A percentile compares a stretch with the other conserved stretches of the same genome.
phyloP scores from a whole-genome alignment of 2,113 vertebrate species.

The Columba livia region DNA sequence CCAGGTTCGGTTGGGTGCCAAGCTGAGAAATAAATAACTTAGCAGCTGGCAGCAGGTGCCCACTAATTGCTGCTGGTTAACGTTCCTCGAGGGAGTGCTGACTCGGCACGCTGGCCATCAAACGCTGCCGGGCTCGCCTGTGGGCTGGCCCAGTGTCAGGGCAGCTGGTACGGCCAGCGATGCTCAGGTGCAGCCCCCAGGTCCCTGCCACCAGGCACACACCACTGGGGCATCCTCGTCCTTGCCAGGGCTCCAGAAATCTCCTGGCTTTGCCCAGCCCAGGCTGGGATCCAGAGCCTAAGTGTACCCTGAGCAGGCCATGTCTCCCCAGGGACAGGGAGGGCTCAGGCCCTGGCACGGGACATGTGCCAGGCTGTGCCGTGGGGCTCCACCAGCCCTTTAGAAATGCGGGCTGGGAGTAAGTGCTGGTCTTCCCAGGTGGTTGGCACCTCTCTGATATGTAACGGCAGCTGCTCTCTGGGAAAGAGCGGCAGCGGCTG shows the following conservation, averaged over 20 bases:
- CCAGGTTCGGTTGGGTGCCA: not conserved
- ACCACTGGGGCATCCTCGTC: accelerated
- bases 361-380: accelerated
- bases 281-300: not conserved
- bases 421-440: not conserved
- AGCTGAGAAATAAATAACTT: not conserved
- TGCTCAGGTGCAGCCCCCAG: not conserved
- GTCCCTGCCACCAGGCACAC: accelerated
- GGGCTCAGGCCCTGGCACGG: accelerated
- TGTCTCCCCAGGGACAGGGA: not conserved
- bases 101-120: too few relatives aligned
- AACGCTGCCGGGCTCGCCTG: too few relatives aligned
- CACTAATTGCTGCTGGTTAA: not conserved
- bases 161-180: too few relatives aligned
- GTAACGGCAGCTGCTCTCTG: not conserved
- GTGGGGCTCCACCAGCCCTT: not conserved
- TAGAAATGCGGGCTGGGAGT: not conserved
- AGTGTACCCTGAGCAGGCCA: accelerated
- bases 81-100: too few relatives aligned
- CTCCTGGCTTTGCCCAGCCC: not conserved
- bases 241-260: accelerated
- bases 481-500: not conserved
- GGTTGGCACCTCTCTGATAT: not conserved
- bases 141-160: too few relatives aligned
- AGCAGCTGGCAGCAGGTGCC: not conserved